Evolutionary conservation across 2,888 invertebrate species (phyloP), one percentile per base, ranked within the genome.

Genomic region (Tolmerus cingulatus): DNA sequence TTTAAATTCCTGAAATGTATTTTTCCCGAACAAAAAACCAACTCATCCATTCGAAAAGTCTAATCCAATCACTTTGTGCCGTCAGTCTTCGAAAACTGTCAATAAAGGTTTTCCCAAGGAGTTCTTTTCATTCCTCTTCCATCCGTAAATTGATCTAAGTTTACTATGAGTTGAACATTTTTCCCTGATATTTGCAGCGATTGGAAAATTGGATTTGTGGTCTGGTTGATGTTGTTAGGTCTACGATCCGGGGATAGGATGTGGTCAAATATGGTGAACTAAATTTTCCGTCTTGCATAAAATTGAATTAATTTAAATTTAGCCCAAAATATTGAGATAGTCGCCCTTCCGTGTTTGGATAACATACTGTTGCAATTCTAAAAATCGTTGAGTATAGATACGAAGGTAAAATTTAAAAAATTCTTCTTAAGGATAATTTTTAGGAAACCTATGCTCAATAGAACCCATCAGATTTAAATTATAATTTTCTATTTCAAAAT

Each of bases 191-290:
- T 82, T 84, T 84, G 82, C 66, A 84, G 37, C 57, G 66, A 84
- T 84, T 84, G 82, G 82, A 84, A 66, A 84, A 84, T 84, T 84
- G 82, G 82, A 84, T 84, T 84, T 84, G 82, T 66, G 66, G 82
- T 84, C 82, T 57, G 40, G 23, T 84, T 82, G 55, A 82, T 82
- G 34, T 34, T 19, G 81, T 82, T 82, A 57, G 57, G 55, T 30
- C 23, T 84, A 37, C 40, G 82, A 79, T 84, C 66, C 30, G 19
- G n/a, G 66, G 82, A 84, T 84, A 66, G 27, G 51, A 66, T 84
- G 82, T 66, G 66, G 66, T 79, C 46, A 51, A 79, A 51, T 79
- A 55, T 23, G 79, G 51, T 27, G 12, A 79, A 79, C 14, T 79
- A 46, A 55, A 79, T 16, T 79, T 79, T 51, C 30, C 23, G 40